Conservation (phyloP, 1,140 invertebrate species). For the Caenorhabditis briggsae region DNA sequence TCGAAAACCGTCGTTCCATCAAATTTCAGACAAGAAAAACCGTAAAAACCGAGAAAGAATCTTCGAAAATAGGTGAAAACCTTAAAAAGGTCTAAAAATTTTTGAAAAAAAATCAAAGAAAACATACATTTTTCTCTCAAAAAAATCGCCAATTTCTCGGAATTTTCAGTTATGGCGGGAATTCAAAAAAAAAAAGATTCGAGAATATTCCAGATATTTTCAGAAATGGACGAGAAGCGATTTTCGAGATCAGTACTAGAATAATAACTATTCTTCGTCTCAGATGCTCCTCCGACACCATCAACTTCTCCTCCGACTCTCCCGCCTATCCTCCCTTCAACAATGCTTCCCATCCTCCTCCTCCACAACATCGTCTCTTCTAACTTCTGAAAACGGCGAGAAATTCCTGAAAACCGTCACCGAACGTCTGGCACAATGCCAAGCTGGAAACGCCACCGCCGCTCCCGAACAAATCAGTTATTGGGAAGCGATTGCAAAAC, state of each 20-base stretch:
- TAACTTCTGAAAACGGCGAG: constrained; percentile 4
- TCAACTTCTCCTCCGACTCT: constrained; percentile 14
- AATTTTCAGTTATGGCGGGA: no score
- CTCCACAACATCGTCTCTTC: background rate
- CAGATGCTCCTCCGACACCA: constrained; percentile 11
- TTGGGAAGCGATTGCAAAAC: constrained; percentile 50
- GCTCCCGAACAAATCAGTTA: constrained; percentile 45
- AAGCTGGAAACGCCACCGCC: constrained; percentile 18
- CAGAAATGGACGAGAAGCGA: background rate
- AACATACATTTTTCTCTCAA: no score
- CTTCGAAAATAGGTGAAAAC: no score
- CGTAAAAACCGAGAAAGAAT: no score
- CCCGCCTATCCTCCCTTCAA: background rate
- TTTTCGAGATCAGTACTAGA: no score
- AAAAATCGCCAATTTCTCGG: no score
- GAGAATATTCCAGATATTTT: background rate
- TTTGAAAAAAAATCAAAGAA: no score
- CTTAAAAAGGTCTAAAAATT: no score
- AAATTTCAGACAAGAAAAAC: no score
- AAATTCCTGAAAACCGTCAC: background rate
- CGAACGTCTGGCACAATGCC: constrained; percentile 5
- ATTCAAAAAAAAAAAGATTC: background rate
- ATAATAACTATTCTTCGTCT: background rate
- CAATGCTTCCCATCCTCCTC: background rate
- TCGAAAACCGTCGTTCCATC: no score